Percentiles rank a stretch among this genome's conserved stretches.
phyloP scores from a whole-genome alignment of 2,797 vertebrate species.

The Malurus leucopterus region DNA sequence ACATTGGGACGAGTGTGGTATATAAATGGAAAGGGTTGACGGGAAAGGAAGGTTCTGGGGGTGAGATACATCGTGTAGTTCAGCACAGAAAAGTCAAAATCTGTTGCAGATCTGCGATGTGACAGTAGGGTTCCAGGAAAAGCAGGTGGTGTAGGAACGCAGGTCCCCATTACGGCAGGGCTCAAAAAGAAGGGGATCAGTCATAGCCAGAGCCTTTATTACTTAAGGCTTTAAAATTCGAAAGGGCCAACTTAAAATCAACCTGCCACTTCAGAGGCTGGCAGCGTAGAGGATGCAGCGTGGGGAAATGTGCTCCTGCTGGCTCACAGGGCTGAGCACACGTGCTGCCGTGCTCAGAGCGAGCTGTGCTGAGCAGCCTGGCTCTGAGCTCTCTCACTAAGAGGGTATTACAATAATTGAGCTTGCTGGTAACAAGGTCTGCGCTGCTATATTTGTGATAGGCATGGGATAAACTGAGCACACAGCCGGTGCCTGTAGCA shows the following conservation, averaged over 20 bases:
- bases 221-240: slow-evolving; percentile 26
- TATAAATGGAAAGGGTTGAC: slow-evolving; percentile 30
- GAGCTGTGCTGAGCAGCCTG: background rate
- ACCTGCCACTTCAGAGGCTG: background rate
- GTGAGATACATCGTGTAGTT: background rate
- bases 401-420: slow-evolving; percentile 28
- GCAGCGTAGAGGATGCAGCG: background rate
- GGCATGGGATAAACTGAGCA: background rate
- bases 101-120: slow-evolving; percentile 25
- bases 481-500: background rate
- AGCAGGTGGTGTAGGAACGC: slow-evolving; percentile 43
- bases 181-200: slow-evolving; percentile 9
- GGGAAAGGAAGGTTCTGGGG: background rate
- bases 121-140: slow-evolving; percentile 43
- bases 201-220: background rate
- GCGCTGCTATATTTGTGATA: background rate
- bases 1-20: background rate
- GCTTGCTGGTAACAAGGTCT: slow-evolving; percentile 30
- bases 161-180: slow-evolving; percentile 24
- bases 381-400: background rate
- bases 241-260: slow-evolving; percentile 42
- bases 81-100: slow-evolving; percentile 40
- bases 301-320: background rate
- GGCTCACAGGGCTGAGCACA: slow-evolving; percentile 3
- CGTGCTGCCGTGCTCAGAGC: background rate